phyloP scores from a whole-genome alignment of 1,140 invertebrate species.

The Aphelenchoides besseyi region DNA sequence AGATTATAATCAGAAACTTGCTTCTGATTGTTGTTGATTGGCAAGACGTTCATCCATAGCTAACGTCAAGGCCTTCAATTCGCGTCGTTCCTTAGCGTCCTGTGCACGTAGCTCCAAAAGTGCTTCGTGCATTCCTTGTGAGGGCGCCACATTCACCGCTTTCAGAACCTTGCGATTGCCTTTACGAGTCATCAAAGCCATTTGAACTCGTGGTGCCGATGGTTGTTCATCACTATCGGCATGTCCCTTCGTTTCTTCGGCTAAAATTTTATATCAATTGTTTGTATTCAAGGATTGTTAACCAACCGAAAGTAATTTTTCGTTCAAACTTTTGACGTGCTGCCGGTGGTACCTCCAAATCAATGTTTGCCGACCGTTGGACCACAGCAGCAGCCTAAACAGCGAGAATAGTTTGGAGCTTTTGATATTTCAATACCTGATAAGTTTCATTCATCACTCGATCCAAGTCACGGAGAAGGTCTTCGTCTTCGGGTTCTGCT shows the following conservation, averaged over 20 bases:
- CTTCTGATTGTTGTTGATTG: slow-evolving; percentile 12
- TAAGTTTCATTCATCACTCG: slow-evolving; percentile 40
- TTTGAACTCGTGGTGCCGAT: slow-evolving; percentile 26
- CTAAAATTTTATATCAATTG: slow-evolving; percentile 13
- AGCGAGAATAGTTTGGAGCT: too few species aligned
- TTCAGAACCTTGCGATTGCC: slow-evolving; percentile 39
- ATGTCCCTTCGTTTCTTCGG: slow-evolving; percentile 9
- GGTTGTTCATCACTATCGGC: not conserved
- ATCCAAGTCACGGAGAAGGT: slow-evolving; percentile 52
- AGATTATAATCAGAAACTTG: too few species aligned
- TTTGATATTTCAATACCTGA: too few species aligned
- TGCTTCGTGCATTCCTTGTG: slow-evolving; percentile 24
- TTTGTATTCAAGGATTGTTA: slow-evolving; percentile 7
- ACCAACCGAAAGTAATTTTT: slow-evolving; percentile 48
- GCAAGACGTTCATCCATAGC: slow-evolving; percentile 15
- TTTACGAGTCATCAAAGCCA: slow-evolving; percentile 42
- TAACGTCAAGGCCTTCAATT: slow-evolving; percentile 23
- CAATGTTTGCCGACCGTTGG: slow-evolving; percentile 32
- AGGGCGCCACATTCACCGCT: slow-evolving; percentile 20
- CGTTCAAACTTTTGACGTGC: slow-evolving; percentile 51
- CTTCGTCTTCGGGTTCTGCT: slow-evolving; percentile 36
- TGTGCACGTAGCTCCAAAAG: slow-evolving; percentile 1
- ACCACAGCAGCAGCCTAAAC: slow-evolving; percentile 29
- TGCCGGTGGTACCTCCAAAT: slow-evolving; percentile 44
- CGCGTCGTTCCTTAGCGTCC: slow-evolving; percentile 16